Conservation (phyloP, 2,113 vertebrate species). For the Gobiocypris rarus region DNA sequence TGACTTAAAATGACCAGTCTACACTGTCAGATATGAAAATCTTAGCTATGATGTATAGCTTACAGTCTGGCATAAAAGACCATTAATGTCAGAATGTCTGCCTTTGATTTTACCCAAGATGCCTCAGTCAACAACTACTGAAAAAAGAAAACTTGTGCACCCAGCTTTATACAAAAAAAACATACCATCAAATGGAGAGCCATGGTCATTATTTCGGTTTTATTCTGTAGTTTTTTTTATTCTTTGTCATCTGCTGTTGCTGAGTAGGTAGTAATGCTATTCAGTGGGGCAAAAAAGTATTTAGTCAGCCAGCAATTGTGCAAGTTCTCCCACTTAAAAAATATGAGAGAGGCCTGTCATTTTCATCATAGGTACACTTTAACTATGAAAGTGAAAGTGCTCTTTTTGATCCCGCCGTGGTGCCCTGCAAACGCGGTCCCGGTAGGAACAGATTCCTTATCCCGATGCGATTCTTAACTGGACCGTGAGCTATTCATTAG, state of each 20-base stretch:
- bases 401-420: too few relatives aligned
- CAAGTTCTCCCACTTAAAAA: too few relatives aligned
- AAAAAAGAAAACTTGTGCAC: background rate
- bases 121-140: background rate
- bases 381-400: too few relatives aligned
- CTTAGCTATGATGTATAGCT: background rate
- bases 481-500: background rate
- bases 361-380: too few relatives aligned
- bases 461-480: too few relatives aligned
- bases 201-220: background rate
- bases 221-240: background rate
- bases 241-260: background rate
- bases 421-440: too few relatives aligned
- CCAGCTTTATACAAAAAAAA: background rate
- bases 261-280: background rate
- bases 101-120: constrained; percentile 7
- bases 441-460: too few relatives aligned
- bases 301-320: too few relatives aligned
- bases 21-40: background rate
- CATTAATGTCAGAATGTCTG: background rate
- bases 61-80: background rate
- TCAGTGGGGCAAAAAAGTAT: too few relatives aligned
- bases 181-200: background rate
- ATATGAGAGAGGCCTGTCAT: too few relatives aligned
- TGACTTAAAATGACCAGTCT: constrained; percentile 1